phyloP scores from a whole-genome alignment of 2,888 invertebrate species.

The Calameuta pallipes region DNA sequence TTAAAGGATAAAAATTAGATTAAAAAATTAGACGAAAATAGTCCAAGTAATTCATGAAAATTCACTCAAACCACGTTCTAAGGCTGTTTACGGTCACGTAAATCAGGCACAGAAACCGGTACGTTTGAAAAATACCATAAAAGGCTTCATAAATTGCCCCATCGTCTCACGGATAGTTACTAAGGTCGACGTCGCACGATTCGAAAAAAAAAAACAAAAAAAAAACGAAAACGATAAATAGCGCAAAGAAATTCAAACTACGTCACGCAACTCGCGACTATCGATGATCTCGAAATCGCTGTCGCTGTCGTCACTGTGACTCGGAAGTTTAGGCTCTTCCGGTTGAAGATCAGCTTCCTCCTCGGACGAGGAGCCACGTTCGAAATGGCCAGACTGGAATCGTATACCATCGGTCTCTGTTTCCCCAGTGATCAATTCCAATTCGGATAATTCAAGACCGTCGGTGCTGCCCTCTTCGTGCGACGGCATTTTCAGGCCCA shows the following conservation, averaged over 20 bases:
- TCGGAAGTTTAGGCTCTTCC: slow-evolving; percentile 40
- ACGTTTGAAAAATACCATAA: neutral
- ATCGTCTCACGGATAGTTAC: neutral
- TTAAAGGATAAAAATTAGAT: neutral
- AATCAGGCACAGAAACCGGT: neutral
- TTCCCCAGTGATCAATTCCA: slow-evolving; percentile 56
- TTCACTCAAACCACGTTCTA: neutral
- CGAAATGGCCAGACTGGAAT: slow-evolving; percentile 60
- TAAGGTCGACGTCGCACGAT: neutral
- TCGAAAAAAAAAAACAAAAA: neutral
- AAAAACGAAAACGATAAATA: slow-evolving; percentile 5
- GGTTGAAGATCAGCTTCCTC: slow-evolving; percentile 55
- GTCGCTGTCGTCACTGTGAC: slow-evolving; percentile 57
- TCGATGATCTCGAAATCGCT: slow-evolving; percentile 64
- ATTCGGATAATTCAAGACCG: slow-evolving; percentile 59
- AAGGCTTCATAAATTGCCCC: neutral
- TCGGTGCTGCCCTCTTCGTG: slow-evolving; percentile 63
- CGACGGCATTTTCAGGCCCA: slow-evolving; percentile 59
- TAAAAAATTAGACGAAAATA: neutral
- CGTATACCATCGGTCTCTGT: slow-evolving; percentile 55
- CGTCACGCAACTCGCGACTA: slow-evolving; percentile 38
- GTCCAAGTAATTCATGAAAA: neutral
- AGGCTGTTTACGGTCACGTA: neutral
- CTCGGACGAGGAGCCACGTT: slow-evolving; percentile 58
- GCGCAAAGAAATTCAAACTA: neutral